These are phyloP conservation scores for Plectrocnemia conspersa DNA, from an alignment of 1,140 invertebrate genomes.

Conservation along the genomic window DNA sequence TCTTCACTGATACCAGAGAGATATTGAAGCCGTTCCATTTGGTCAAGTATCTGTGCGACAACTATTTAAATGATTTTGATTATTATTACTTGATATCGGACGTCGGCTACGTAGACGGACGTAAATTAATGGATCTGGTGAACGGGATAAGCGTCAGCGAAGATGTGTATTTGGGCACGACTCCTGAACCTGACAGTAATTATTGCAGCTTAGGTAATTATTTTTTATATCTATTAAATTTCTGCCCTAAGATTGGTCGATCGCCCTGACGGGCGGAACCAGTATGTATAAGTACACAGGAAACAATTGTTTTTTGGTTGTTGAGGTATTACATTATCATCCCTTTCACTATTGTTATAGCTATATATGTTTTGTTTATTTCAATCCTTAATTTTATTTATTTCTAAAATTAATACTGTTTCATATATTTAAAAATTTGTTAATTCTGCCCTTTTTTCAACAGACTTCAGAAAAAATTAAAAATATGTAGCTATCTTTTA, in stretches of 20 bases:
- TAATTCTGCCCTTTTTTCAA: too few species aligned
- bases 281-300: too few species aligned
- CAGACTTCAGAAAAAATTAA: too few species aligned
- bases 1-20: conserved; percentile 71
- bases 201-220: conserved; percentile 62
- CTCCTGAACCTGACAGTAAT: conserved; percentile 47
- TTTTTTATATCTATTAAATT: conserved; percentile 11
- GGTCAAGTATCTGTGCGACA: conserved; percentile 84
- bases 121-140: conserved; percentile 63
- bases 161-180: conserved; percentile 72
- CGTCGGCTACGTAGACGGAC: conserved; percentile 71
- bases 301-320: conserved; percentile 1
- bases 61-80: conserved; percentile 83
- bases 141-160: conserved; percentile 75
- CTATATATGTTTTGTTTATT: too few species aligned
- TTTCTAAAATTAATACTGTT: too few species aligned
- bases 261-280: too few species aligned
- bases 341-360: too few species aligned
- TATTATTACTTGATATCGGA: conserved; percentile 86
- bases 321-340: neutral
- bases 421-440: too few species aligned
- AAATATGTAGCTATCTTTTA: too few species aligned
- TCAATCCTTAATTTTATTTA: too few species aligned
- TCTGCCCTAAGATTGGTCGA: conserved; percentile 8
- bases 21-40: conserved; percentile 76